These are phyloP conservation scores for Alexandromys oeconomus DNA, from an alignment of 2,797 vertebrate genomes.

Conservation along the genomic window DNA sequence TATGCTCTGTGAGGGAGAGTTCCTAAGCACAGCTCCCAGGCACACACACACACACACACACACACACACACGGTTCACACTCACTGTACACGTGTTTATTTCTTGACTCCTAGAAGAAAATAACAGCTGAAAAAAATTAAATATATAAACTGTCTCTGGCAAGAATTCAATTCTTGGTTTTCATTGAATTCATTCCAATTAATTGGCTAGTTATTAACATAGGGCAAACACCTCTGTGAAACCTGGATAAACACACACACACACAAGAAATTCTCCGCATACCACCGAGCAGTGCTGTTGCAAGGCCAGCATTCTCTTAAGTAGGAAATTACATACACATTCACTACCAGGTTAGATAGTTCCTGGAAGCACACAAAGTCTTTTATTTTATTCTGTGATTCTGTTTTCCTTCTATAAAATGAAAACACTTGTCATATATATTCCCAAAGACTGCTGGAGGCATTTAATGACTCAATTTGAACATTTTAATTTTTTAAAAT, in stretches of 20 bases:
- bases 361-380: not conserved
- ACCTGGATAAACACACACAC: not conserved
- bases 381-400: not conserved
- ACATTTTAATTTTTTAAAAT: not conserved
- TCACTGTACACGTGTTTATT: not conserved
- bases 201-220: conserved; percentile 28
- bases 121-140: not conserved
- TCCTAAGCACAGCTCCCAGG: too few relatives aligned
- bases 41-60: too few relatives aligned
- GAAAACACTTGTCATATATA: not conserved
- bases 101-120: not conserved
- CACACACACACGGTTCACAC: not conserved
- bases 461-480: not conserved
- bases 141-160: not conserved
- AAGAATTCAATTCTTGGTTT: not conserved
- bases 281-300: not conserved
- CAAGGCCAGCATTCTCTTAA: not conserved
- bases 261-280: not conserved
- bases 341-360: not conserved
- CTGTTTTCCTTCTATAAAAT: conserved; percentile 29
- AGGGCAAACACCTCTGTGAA: not conserved
- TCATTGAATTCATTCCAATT: conserved; percentile 13
- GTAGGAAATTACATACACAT: not conserved
- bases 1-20: not conserved
- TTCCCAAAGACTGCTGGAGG: not conserved